Base-by-base conservation (phyloP, 2,888 invertebrate species). In the Pollenia angustigena region DNA sequence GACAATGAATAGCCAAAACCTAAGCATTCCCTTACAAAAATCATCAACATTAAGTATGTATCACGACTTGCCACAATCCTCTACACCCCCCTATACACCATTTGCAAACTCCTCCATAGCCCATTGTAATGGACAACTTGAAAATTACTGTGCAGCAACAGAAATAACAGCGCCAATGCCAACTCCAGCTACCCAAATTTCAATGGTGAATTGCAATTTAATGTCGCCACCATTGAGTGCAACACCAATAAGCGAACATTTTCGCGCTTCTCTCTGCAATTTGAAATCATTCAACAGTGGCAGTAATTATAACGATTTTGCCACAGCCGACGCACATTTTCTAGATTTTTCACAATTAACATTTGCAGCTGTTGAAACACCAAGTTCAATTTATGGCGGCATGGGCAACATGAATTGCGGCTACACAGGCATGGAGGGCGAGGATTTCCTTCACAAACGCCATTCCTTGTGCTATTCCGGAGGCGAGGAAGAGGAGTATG, bases 321-420 rank as follows among this genome's bases (percentile, higher is more conserved):
- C 89, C 48, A 89, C 89, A 58, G 89, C 89, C 7, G 92, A 92
- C 11, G 81, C 90, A 69, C 91, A 92, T 84, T 92, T 91, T 88
- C 90, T 90, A 78, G 92, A 93, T 81, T 91, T 92, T 74, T 91
- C 92, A 64, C 85, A 87, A 81, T 84, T 88, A 91, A 89, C 89
- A 90, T 90, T 23, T 90, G 89, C 87, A 50, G 89, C 90, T 48
- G 90, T 91, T 58, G 93, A 93, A 85, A 93, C 93, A 18, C 93
- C 93, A 4, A 93, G 90, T 58, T 93, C 93, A n/a, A 91, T 92
- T 68, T 93, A 92, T 74, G 90, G 92, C 56, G 84, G 90, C 80
- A 71, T 54, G 48, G 75, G 60, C 10, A 54, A 23, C 23, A 72
- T 76, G 16, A 54, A 18, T 32, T 54, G 56, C 16, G 64, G 48